Conservation (phyloP, 2,797 vertebrate species). For the Coregonus suidteri region DNA sequence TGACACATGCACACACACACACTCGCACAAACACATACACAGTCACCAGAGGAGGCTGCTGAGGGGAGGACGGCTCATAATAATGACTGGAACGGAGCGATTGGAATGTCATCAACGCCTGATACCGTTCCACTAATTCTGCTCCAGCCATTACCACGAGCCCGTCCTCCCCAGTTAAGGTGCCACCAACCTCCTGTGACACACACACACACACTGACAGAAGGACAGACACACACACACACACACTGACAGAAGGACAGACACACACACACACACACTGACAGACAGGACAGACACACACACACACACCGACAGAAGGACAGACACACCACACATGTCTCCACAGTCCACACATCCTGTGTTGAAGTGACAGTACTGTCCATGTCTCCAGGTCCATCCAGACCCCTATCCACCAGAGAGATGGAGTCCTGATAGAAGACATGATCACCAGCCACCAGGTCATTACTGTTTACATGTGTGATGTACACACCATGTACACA, state of each 20-base stretch:
- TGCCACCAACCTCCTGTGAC: background rate
- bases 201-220: background rate
- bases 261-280: background rate
- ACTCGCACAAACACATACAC: background rate
- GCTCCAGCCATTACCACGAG: no score
- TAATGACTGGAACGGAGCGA: no score
- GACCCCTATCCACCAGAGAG: slow-evolving; percentile 85
- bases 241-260: background rate
- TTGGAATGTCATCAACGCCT: no score
- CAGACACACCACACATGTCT: no score
- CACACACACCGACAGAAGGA: background rate
- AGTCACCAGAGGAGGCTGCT: background rate
- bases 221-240: background rate
- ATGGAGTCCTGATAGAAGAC: slow-evolving; percentile 90
- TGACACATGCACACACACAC: slow-evolving; percentile 49
- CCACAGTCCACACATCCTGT: background rate
- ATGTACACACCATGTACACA: background rate
- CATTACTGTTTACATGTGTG: no score
- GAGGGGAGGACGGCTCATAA: no score
- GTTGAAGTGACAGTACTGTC: background rate
- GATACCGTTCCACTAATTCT: no score
- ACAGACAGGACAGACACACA: background rate
- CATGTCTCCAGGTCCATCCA: slow-evolving; percentile 82
- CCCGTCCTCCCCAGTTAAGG: background rate
- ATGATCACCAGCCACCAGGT: slow-evolving; percentile 91